Conservation (phyloP, 1,140 invertebrate species). For the Ptiloglossa arizonensis region DNA sequence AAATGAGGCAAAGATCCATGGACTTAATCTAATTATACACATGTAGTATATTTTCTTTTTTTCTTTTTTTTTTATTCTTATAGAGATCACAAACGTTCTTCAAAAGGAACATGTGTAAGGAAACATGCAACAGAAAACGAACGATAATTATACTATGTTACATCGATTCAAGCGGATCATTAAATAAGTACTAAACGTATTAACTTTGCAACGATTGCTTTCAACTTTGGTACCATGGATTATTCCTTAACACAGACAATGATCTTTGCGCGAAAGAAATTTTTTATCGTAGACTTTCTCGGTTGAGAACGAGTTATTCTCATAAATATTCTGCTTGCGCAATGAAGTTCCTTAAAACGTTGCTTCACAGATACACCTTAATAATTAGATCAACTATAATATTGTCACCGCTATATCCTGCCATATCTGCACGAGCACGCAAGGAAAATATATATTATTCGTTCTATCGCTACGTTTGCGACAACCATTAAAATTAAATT, state of each 20-base stretch:
- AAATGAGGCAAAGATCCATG: constrained; percentile 7
- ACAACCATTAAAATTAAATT: constrained; percentile 9
- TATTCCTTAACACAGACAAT: constrained; percentile 20
- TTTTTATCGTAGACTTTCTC: neutral
- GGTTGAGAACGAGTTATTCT: neutral
- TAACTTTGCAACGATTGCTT: neutral
- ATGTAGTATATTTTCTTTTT: neutral
- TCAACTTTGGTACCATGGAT: constrained; percentile 36
- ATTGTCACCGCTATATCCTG: constrained; percentile 32
- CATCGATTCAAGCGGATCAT: neutral
- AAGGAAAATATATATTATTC: constrained; percentile 30
- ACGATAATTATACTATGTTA: constrained; percentile 14
- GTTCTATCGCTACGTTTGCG: neutral
- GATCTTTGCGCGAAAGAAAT: constrained; percentile 20
- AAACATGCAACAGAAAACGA: neutral
- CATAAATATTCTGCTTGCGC: neutral
- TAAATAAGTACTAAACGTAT: constrained; percentile 27
- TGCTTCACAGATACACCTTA: neutral
- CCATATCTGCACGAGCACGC: neutral
- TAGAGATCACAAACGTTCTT: neutral
- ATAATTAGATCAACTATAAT: constrained; percentile 20
- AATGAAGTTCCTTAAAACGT: constrained; percentile 7
- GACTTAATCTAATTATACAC: neutral
- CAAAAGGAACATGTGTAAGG: neutral
- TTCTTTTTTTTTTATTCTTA: neutral